Conservation (phyloP, 2,888 invertebrate genomes). For the Conchocele bisecta region DNA sequence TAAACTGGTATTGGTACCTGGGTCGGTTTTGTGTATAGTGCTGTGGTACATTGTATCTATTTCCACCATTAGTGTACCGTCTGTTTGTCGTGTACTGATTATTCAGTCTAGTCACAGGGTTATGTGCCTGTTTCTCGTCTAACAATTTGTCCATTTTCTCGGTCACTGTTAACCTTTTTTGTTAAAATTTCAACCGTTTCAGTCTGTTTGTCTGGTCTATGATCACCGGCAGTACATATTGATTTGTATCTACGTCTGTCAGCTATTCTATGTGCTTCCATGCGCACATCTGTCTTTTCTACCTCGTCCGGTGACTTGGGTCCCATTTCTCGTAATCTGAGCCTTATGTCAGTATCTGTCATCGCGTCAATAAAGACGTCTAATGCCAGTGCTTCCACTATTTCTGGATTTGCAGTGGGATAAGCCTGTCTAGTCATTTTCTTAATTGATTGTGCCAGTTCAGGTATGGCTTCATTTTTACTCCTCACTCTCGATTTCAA, state of each 20-base stretch:
- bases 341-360: slow-evolving; percentile 32
- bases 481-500: slow-evolving; percentile 20
- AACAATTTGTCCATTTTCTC: too few species aligned
- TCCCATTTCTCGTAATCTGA: slow-evolving; percentile 27
- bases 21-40: too few species aligned
- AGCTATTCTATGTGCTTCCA: slow-evolving; percentile 40
- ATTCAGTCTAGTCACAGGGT: too few species aligned
- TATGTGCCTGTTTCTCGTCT: too few species aligned
- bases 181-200: too few species aligned
- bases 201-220: too few species aligned
- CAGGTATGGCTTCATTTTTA: slow-evolving; percentile 39
- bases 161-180: too few species aligned
- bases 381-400: slow-evolving; percentile 30
- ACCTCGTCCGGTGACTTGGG: slow-evolving; percentile 36
- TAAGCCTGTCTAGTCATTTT: slow-evolving; percentile 43
- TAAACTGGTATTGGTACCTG: too few species aligned
- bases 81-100: too few species aligned
- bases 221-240: too few species aligned
- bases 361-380: slow-evolving; percentile 41
- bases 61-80: too few species aligned
- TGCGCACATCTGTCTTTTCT: slow-evolving; percentile 26
- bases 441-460: slow-evolving; percentile 44
- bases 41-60: too few species aligned
- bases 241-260: slow-evolving; percentile 22
- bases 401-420: slow-evolving; percentile 12